A percentile compares a stretch with the other conserved stretches of the same genome.
Evolutionary conservation across 2,888 invertebrate species (phyloP).

Genomic region (Tachina grossa): DNA sequence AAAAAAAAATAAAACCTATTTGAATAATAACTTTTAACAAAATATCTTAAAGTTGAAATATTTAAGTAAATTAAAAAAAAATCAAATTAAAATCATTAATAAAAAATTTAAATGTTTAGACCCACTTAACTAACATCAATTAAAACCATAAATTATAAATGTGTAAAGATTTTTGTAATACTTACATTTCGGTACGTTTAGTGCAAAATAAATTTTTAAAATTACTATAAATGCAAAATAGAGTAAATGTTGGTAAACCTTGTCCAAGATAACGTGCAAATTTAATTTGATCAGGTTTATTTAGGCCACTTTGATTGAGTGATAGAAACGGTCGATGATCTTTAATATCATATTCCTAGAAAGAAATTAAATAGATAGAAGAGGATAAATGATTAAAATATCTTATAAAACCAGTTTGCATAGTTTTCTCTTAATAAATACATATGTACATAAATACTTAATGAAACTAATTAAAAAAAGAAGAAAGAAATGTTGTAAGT

Average conservation of each 20-base stretch:
- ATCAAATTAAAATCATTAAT: too few species aligned
- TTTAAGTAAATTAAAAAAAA: too few species aligned
- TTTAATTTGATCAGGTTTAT: slow-evolving; percentile 82
- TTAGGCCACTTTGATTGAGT: slow-evolving; percentile 82
- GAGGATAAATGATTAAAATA: slow-evolving; percentile 31
- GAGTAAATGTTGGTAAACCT: slow-evolving; percentile 82
- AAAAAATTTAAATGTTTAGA: neutral
- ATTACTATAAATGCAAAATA: slow-evolving; percentile 83
- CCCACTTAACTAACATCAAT: neutral
- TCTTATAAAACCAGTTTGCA: slow-evolving; percentile 53
- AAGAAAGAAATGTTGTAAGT: neutral
- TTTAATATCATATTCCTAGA: slow-evolving; percentile 81
- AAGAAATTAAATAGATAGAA: slow-evolving; percentile 59
- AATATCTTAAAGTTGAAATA: too few species aligned
- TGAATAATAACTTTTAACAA: too few species aligned
- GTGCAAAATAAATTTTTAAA: slow-evolving; percentile 83
- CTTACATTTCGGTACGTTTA: slow-evolving; percentile 83
- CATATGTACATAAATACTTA: neutral
- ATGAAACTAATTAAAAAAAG: neutral
- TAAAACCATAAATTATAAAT: neutral
- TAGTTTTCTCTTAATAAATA: slow-evolving; percentile 2
- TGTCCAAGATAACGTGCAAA: slow-evolving; percentile 82
- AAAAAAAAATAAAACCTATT: too few species aligned
- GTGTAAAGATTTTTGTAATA: slow-evolving; percentile 65
- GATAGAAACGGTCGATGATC: slow-evolving; percentile 82